Conservation (phyloP, 2,888 invertebrate genomes). For the Stenotaenia linearis region DNA sequence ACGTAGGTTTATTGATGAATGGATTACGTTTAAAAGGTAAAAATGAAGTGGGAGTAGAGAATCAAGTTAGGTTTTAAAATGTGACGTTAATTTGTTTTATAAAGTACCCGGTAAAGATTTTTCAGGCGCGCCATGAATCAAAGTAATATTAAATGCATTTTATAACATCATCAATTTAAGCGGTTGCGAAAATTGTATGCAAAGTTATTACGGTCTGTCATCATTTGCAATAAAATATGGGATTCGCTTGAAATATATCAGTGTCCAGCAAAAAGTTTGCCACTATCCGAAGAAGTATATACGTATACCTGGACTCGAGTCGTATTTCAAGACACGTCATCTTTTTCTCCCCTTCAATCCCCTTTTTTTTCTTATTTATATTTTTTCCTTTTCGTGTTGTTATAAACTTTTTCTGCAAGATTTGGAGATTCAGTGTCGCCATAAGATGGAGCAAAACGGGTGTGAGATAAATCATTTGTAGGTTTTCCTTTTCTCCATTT, state of each 20-base stretch:
- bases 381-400: background rate
- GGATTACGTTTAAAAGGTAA: background rate
- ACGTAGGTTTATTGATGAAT: background rate
- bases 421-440: slow-evolving; percentile 12
- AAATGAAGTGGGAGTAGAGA: slow-evolving; percentile 10
- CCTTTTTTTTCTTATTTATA: background rate
- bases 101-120: slow-evolving; percentile 6
- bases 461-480: slow-evolving; percentile 17
- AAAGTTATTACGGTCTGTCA: slow-evolving; percentile 22
- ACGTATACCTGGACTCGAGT: background rate
- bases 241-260: slow-evolving; percentile 7
- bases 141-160: slow-evolving; percentile 17
- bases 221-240: slow-evolving; percentile 16
- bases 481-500: slow-evolving; percentile 8
- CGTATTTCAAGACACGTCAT: background rate
- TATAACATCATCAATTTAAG: slow-evolving; percentile 20
- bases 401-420: background rate
- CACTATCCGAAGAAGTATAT: background rate
- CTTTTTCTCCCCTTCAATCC: background rate
- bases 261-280: slow-evolving; percentile 10
- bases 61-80: background rate
- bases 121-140: slow-evolving; percentile 1
- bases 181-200: slow-evolving; percentile 16
- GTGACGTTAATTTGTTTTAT: slow-evolving; percentile 21
- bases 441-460: background rate